A percentile compares a stretch with the other conserved stretches of the same genome.
Conservation (phyloP, 2,888 invertebrate species). For the Orchesellides sinensis region DNA sequence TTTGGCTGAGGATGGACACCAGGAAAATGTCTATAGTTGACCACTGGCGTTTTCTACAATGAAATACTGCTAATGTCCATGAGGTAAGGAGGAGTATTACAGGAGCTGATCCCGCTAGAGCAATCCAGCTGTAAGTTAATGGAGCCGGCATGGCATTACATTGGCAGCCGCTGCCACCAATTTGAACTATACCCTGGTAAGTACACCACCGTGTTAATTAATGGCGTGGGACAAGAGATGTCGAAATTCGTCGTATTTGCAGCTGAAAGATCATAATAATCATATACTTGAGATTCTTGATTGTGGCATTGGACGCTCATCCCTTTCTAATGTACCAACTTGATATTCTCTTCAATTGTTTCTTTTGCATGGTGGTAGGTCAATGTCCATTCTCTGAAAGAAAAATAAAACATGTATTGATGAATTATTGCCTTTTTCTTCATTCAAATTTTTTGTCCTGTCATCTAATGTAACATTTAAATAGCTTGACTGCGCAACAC, state of each 20-base stretch:
- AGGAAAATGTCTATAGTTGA: constrained; percentile 69
- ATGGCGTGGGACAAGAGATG: too few relatives aligned
- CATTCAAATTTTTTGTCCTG: not conserved
- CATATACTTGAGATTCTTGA: too few relatives aligned
- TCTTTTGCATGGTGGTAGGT: constrained; percentile 35
- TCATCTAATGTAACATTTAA: constrained; percentile 7
- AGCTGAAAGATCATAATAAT: too few relatives aligned
- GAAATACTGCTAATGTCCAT: constrained; percentile 70
- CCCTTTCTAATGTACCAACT: constrained; percentile 25
- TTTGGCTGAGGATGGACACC: constrained; percentile 69
- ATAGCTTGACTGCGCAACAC: not conserved
- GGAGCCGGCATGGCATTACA: constrained; percentile 69
- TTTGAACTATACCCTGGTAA: too few relatives aligned
- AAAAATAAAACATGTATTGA: too few relatives aligned
- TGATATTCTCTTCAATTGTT: constrained; percentile 1
- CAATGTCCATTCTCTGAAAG: constrained; percentile 40
- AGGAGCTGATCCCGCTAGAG: constrained; percentile 70
- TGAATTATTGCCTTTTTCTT: constrained; percentile 5
- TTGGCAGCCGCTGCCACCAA: constrained; percentile 6
- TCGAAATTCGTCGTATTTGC: too few relatives aligned
- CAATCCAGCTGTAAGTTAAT: constrained; percentile 73
- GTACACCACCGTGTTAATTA: too few relatives aligned
- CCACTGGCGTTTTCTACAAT: constrained; percentile 68
- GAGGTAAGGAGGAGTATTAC: constrained; percentile 69
- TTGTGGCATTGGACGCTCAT: constrained; percentile 18